phyloP scores from a whole-genome alignment of 2,888 invertebrate genomes.

The Trichogramma dendrolimi region DNA sequence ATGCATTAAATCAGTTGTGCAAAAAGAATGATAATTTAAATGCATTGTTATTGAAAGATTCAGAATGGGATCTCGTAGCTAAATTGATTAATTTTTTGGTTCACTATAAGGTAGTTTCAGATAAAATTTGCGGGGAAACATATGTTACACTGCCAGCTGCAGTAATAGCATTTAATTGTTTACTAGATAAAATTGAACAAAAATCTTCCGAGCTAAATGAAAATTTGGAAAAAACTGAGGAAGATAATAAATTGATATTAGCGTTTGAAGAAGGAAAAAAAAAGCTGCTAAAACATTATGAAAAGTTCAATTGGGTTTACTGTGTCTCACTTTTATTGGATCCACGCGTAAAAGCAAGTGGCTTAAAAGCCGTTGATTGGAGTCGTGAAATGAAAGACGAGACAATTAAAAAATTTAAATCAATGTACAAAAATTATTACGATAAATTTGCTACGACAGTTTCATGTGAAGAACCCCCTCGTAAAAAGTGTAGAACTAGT shows the following conservation, averaged over 20 bases:
- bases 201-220: slow-evolving; percentile 3
- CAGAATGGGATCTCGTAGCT: slow-evolving; percentile 4
- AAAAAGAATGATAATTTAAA: not conserved
- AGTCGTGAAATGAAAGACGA: slow-evolving; percentile 10
- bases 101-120: slow-evolving; percentile 19
- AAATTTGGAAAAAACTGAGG: not conserved
- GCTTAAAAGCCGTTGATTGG: slow-evolving; percentile 12
- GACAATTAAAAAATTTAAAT: slow-evolving; percentile 11
- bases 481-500: not conserved
- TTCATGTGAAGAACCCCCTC: not conserved
- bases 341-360: slow-evolving; percentile 12
- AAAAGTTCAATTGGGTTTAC: slow-evolving; percentile 19
- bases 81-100: slow-evolving; percentile 2
- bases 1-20: not conserved
- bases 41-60: not conserved
- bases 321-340: slow-evolving; percentile 16
- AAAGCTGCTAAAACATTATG: slow-evolving; percentile 17
- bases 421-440: not conserved
- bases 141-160: slow-evolving; percentile 15
- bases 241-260: slow-evolving; percentile 8
- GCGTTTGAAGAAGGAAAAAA: slow-evolving; percentile 16
- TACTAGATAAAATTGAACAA: slow-evolving; percentile 19
- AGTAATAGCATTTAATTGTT: slow-evolving; percentile 10
- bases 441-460: not conserved
- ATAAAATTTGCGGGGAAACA: slow-evolving; percentile 7